Conservation (phyloP, 2,113 vertebrate genomes). For the Podarcis raffonei region DNA sequence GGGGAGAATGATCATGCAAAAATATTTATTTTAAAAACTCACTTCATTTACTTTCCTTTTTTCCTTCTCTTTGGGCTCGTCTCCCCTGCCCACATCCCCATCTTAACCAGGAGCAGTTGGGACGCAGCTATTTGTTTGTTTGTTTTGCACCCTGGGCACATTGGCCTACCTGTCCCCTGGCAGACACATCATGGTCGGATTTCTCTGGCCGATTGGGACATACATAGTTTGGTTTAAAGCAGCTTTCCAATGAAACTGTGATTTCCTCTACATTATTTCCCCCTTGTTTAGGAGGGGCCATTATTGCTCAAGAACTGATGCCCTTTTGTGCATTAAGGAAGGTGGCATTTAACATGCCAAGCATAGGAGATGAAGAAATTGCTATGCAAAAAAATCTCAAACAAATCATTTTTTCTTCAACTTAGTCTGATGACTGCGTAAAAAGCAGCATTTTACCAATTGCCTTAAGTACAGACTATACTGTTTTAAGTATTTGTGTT, state of each 20-base stretch:
- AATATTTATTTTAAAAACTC: no score
- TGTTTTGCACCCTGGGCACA: no score
- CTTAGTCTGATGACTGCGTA: background rate
- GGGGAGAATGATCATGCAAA: no score
- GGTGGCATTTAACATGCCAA: background rate
- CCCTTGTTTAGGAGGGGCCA: background rate
- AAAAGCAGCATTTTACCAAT: slow-evolving; percentile 7
- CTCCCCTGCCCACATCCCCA: no score
- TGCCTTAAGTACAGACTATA: background rate
- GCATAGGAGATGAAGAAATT: background rate
- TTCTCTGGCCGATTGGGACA: no score
- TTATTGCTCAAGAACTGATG: background rate
- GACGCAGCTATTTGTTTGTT: no score
- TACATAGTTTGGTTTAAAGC: no score
- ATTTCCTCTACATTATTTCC: background rate
- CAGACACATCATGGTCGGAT: background rate
- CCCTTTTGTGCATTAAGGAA: background rate
- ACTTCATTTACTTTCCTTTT: no score
- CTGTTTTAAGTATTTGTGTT: background rate
- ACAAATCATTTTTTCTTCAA: slow-evolving; percentile 7
- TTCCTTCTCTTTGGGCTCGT: no score
- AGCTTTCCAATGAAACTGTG: background rate
- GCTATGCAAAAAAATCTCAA: background rate
- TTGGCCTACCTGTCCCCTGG: no score
- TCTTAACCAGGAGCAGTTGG: no score